These are phyloP conservation scores for Phymanthus crucifer DNA, from an alignment of 92 coral and sea anemone genomes.

Conservation along the genomic window DNA sequence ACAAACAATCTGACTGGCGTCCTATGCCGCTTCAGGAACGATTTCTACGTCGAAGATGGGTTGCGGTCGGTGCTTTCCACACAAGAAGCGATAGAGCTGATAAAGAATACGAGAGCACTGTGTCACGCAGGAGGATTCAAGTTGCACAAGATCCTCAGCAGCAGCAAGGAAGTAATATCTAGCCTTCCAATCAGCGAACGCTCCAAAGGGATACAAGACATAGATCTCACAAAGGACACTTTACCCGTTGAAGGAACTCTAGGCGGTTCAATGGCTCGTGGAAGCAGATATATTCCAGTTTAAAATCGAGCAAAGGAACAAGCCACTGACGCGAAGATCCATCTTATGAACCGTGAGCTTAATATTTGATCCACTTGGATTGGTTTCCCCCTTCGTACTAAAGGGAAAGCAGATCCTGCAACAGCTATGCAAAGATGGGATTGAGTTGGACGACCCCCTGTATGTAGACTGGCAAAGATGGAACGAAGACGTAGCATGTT, in stretches of 20 bases:
- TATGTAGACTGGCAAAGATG: constrained; percentile 29
- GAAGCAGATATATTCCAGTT: constrained; percentile 39
- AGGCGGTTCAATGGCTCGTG: constrained; percentile 48
- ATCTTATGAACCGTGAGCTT: constrained; percentile 47
- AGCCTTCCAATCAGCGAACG: constrained; percentile 15
- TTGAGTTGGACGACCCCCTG: constrained; percentile 45
- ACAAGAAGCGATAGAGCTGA: constrained; percentile 25
- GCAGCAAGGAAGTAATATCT: constrained; percentile 7
- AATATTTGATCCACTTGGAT: constrained; percentile 11
- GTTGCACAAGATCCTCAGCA: constrained; percentile 25
- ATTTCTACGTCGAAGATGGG: constrained; percentile 46
- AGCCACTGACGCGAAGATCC: constrained; percentile 42
- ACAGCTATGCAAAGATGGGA: constrained; percentile 32
- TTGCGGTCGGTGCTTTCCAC: constrained; percentile 39
- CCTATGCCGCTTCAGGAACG: constrained; percentile 23
- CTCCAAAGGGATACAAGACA: constrained; percentile 28
- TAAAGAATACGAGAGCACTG: constrained; percentile 25
- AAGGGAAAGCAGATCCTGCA: constrained; percentile 39
- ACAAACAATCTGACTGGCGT: constrained; percentile 42
- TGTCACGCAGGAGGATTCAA: constrained; percentile 55
- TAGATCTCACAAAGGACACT: constrained; percentile 29
- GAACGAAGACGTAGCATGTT: constrained; percentile 4
- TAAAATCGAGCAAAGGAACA: constrained; percentile 20
- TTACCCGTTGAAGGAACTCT: constrained; percentile 31
- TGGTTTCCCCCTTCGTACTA: constrained; percentile 26